Evolutionary conservation across 2,113 vertebrate species (phyloP).

Genomic region (Drymodes brunneopygia): DNA sequence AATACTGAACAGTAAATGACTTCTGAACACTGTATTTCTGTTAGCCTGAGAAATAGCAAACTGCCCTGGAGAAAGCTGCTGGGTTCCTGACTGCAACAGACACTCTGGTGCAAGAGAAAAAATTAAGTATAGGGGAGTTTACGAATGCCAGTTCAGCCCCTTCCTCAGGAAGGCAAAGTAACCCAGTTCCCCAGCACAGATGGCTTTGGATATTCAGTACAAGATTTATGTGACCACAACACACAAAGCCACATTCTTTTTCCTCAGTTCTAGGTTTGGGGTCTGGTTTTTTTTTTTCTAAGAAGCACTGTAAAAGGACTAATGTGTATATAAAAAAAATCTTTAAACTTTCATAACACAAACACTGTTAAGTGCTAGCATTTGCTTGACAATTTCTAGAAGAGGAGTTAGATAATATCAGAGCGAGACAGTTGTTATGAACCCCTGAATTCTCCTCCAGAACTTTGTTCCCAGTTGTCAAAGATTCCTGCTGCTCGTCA

Average conservation of each 20-base stretch:
- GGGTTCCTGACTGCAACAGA: background rate
- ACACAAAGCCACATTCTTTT: background rate
- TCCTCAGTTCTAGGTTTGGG: background rate
- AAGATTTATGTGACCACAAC: background rate
- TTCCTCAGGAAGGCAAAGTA: background rate
- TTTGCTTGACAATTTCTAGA: conserved; percentile 41
- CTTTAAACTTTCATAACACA: background rate
- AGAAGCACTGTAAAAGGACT: conserved; percentile 8
- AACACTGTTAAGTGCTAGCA: conserved; percentile 16
- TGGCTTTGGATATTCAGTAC: background rate
- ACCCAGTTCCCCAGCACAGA: background rate
- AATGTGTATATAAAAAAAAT: background rate
- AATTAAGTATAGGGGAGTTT: background rate
- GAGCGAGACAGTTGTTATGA: background rate
- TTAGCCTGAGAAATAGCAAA: background rate
- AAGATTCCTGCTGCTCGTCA: conserved; percentile 7
- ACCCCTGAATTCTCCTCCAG: background rate
- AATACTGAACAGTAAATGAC: background rate
- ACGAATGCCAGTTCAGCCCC: background rate
- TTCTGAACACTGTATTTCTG: background rate
- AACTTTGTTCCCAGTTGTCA: background rate
- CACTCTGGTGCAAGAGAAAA: background rate
- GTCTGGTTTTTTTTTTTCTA: background rate
- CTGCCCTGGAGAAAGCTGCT: background rate
- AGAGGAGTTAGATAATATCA: conserved; percentile 25